Percentiles rank a stretch among this genome's conserved stretches.
These are phyloP conservation scores for Rhynchomys soricoides DNA, from an alignment of 2,113 vertebrate species.

Conservation along the genomic window DNA sequence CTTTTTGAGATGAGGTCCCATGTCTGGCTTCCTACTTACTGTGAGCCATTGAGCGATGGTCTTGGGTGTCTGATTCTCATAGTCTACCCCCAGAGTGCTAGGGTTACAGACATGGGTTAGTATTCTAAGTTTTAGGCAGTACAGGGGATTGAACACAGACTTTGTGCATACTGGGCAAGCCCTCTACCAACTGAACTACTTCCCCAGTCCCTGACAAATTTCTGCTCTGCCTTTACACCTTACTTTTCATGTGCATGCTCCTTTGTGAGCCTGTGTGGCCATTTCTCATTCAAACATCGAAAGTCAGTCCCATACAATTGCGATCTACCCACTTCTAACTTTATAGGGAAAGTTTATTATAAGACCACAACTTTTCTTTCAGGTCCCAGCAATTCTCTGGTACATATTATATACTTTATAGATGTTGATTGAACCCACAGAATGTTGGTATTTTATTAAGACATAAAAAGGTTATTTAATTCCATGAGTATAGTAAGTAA, in stretches of 20 bases:
- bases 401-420: not conserved
- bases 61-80: not conserved
- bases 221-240: not conserved
- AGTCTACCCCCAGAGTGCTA: not conserved
- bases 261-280: not conserved
- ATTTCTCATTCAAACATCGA: not conserved
- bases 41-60: not conserved
- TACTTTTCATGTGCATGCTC: not conserved
- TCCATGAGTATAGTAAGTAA: not conserved
- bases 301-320: not conserved
- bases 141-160: not conserved
- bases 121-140: not conserved
- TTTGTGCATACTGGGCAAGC: not conserved
- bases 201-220: not conserved
- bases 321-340: not conserved
- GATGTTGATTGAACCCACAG: not conserved
- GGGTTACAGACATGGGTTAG: no score
- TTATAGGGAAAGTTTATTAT: not conserved
- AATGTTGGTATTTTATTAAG: slow-evolving; percentile 9
- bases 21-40: not conserved
- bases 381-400: not conserved
- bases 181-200: not conserved
- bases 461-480: not conserved
- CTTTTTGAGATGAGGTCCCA: not conserved
- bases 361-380: not conserved